Conservation (phyloP, 1,140 invertebrate genomes). For the Telenomus remus region DNA sequence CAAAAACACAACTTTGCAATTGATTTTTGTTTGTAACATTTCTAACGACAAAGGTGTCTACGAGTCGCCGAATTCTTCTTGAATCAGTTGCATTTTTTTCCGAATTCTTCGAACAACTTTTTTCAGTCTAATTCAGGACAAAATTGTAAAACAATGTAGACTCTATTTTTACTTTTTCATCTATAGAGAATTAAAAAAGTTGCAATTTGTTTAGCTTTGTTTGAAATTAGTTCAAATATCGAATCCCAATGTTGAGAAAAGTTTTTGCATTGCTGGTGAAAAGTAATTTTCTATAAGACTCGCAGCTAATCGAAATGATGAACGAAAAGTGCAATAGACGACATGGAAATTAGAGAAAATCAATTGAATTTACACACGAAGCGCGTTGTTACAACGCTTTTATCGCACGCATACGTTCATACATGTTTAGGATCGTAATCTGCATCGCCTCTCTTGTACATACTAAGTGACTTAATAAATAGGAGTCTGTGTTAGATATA, state of each 20-base stretch:
- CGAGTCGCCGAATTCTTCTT: too few species aligned
- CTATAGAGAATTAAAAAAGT: too few species aligned
- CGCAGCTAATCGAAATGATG: conserved; percentile 18
- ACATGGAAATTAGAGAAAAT: conserved; percentile 29
- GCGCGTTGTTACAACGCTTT: conserved; percentile 28
- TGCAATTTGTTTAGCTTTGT: too few species aligned
- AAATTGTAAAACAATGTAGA: too few species aligned
- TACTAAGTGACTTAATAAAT: conserved; percentile 51
- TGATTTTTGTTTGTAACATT: conserved; percentile 47
- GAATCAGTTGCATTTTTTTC: too few species aligned
- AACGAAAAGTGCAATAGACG: conserved; percentile 15
- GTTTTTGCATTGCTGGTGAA: too few species aligned
- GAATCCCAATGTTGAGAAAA: neutral
- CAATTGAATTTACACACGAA: conserved; percentile 44
- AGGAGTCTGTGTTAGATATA: conserved; percentile 24
- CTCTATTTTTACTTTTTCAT: too few species aligned
- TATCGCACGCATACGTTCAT: conserved; percentile 37
- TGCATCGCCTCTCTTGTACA: conserved; percentile 36
- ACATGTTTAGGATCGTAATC: conserved; percentile 36
- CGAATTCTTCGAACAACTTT: too few species aligned
- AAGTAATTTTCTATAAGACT: neutral
- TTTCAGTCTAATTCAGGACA: too few species aligned
- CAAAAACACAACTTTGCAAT: conserved; percentile 47
- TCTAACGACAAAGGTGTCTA: conserved; percentile 11
- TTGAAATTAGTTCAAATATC: too few species aligned